Evolutionary conservation across 2,797 vertebrate genomes (phyloP).

Genomic region (Clarias platycephalus): DNA sequence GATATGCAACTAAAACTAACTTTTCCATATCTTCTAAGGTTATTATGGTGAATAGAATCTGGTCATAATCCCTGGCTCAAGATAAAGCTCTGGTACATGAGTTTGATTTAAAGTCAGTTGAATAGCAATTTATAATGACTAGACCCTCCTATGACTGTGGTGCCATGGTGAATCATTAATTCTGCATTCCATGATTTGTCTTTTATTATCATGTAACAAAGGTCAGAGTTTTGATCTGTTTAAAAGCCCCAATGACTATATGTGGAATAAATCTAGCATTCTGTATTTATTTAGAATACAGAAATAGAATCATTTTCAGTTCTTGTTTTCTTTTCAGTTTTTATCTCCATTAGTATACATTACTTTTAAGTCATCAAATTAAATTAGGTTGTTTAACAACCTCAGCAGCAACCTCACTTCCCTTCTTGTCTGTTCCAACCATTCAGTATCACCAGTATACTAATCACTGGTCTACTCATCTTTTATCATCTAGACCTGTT

Average conservation of each 20-base stretch:
- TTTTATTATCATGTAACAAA: slow-evolving; percentile 13
- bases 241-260: background rate
- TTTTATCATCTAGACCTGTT: too few species aligned
- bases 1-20: too few species aligned
- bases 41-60: background rate
- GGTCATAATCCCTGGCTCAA: background rate
- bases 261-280: background rate
- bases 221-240: background rate
- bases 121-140: background rate
- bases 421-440: too few species aligned
- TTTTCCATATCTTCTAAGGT: too few species aligned
- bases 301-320: background rate
- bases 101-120: background rate
- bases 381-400: background rate
- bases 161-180: background rate
- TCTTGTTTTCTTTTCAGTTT: background rate
- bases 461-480: too few species aligned
- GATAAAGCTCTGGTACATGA: background rate
- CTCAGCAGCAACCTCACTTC: too few species aligned
- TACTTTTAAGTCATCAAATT: background rate
- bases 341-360: background rate
- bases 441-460: too few species aligned
- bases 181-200: background rate
- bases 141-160: background rate
- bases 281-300: background rate